Conservation (phyloP, 2,888 invertebrate genomes). For the Patella pellucida region DNA sequence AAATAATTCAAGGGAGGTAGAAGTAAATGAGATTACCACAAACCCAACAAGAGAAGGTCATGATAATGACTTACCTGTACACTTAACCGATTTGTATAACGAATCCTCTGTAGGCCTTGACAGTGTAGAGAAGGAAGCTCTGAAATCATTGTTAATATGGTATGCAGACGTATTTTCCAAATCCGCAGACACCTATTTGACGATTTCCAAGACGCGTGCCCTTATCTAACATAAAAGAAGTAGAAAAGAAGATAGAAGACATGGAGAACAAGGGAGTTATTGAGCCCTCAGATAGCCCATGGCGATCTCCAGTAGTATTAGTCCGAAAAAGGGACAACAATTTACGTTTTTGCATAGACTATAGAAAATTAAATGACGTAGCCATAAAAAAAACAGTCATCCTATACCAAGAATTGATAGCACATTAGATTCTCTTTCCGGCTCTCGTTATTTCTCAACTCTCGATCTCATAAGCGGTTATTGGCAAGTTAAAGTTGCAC, state of each 20-base stretch:
- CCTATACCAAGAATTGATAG: neutral
- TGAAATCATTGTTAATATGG: neutral
- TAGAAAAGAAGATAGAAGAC: neutral
- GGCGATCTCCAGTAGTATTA: neutral
- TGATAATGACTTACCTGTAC: no score
- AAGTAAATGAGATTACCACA: no score
- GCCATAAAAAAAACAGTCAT: no score
- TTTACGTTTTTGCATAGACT: constrained; percentile 6
- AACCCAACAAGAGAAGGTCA: no score
- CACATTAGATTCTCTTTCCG: neutral
- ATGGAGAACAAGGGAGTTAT: neutral
- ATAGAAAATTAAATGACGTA: no score
- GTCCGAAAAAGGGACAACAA: neutral
- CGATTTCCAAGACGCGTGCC: no score
- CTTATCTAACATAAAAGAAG: neutral
- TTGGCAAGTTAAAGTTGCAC: neutral
- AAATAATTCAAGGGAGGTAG: no score
- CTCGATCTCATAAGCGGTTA: neutral
- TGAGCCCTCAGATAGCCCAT: neutral
- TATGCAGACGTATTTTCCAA: neutral
- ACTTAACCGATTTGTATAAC: no score
- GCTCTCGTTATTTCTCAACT: neutral
- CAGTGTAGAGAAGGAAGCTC: neutral
- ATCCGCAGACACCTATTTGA: neutral
- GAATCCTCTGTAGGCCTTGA: no score